These are phyloP conservation scores for Lytechinus variegatus DNA, from an alignment of 35 echinoderm and acorn worm genomes.

Conservation along the genomic window DNA sequence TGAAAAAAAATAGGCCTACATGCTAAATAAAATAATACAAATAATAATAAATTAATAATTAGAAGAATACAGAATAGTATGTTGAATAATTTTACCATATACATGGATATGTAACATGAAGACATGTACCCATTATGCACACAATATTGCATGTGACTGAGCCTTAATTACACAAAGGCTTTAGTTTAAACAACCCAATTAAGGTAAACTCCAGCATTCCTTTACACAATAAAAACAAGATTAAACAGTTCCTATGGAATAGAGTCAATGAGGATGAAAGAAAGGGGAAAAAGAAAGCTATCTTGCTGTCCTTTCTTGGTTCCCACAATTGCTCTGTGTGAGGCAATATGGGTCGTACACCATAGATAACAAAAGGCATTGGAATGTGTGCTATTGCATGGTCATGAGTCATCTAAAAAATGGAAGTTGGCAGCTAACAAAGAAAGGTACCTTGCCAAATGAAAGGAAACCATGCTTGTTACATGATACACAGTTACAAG, in stretches of 20 bases:
- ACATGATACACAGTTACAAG: neutral
- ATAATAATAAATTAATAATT: no score
- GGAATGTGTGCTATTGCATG: conserved; percentile 50
- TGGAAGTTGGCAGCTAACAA: conserved; percentile 49
- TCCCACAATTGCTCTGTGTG: conserved; percentile 1
- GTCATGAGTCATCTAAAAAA: conserved; percentile 48
- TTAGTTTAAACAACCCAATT: neutral
- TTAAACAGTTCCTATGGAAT: neutral
- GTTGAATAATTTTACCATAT: neutral
- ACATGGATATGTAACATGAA: neutral
- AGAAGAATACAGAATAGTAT: no score
- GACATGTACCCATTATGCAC: neutral
- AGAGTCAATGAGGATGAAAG: neutral
- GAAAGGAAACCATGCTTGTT: neutral
- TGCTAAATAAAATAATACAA: no score
- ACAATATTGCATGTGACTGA: neutral
- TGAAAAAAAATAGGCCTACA: no score
- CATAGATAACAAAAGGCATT: conserved; percentile 43
- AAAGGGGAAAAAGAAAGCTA: neutral
- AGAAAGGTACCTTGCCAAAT: conserved; percentile 28
- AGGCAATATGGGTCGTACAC: conserved; percentile 39
- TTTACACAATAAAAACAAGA: conserved; percentile 37
- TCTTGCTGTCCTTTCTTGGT: neutral
- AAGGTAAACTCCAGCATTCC: neutral
- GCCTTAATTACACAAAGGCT: neutral